Evolutionary conservation across 2,888 invertebrate species (phyloP).

Genomic region (Drosophila infuscata): DNA sequence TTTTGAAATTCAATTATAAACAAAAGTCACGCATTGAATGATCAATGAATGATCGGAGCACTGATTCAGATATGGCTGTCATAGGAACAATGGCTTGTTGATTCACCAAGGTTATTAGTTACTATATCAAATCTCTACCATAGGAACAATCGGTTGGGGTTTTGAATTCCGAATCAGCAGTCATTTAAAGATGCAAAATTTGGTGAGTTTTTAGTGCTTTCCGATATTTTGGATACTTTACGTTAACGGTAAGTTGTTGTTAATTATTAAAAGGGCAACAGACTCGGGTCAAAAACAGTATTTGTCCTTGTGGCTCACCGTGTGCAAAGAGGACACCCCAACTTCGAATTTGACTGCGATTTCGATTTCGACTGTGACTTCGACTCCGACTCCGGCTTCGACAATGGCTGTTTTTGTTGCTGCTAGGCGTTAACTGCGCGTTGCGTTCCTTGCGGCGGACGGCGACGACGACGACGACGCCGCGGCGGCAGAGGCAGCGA

Average conservation of each 20-base stretch:
- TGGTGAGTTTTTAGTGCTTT: not conserved
- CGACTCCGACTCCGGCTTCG: slow-evolving; percentile 1
- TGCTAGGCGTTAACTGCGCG: slow-evolving; percentile 62
- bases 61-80: no score
- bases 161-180: not conserved
- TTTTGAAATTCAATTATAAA: not conserved
- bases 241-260: not conserved
- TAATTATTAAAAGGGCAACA: not conserved
- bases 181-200: not conserved
- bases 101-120: not conserved
- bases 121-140: not conserved
- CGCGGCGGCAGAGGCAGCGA: slow-evolving; percentile 45
- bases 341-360: not conserved
- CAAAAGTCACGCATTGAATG: not conserved
- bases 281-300: not conserved
- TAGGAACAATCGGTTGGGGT: not conserved
- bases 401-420: slow-evolving; percentile 20
- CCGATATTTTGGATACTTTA: not conserved
- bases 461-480: slow-evolving; percentile 34
- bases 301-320: not conserved
- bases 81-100: not conserved
- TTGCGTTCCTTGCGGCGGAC: slow-evolving; percentile 33
- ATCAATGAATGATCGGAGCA: not conserved
- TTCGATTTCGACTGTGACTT: not conserved
- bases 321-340: not conserved